Evolutionary conservation across 2,797 vertebrate genomes (phyloP).

Genomic region (Argya squamiceps): DNA sequence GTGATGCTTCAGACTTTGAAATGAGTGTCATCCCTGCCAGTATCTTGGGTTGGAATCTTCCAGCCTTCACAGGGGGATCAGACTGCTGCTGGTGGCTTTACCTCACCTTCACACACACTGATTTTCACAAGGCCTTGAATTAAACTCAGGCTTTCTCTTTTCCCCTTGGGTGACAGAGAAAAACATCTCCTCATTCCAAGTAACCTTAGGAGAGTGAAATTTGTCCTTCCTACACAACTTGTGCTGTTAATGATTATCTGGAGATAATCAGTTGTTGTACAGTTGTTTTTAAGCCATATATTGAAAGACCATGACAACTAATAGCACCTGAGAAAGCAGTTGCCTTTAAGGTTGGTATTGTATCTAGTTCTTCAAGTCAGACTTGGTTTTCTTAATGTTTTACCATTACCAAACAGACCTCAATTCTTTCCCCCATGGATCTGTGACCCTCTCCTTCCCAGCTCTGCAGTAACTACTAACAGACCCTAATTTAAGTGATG

Average conservation of each 20-base stretch:
- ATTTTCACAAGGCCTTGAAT: neutral
- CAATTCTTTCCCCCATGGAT: neutral
- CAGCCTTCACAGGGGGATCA: neutral
- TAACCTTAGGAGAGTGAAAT: neutral
- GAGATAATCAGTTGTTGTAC: neutral
- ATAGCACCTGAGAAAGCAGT: neutral
- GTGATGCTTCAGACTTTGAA: neutral
- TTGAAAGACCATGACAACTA: neutral
- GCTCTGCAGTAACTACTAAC: neutral
- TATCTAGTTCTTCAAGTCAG: neutral
- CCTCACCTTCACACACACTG: neutral
- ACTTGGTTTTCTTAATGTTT: neutral
- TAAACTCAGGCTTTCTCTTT: neutral
- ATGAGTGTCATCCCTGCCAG: neutral
- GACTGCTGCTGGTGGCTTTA: neutral
- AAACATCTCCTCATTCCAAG: neutral
- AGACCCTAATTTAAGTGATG: neutral
- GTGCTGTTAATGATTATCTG: neutral
- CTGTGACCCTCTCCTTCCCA: neutral
- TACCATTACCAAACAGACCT: neutral
- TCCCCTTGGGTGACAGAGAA: neutral
- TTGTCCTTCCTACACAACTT: neutral
- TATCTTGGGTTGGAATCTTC: neutral
- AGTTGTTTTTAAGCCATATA: neutral
- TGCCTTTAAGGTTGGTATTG: neutral